These are phyloP conservation scores for Dreissena polymorpha DNA, from an alignment of 1,140 invertebrate species.

Conservation along the genomic window DNA sequence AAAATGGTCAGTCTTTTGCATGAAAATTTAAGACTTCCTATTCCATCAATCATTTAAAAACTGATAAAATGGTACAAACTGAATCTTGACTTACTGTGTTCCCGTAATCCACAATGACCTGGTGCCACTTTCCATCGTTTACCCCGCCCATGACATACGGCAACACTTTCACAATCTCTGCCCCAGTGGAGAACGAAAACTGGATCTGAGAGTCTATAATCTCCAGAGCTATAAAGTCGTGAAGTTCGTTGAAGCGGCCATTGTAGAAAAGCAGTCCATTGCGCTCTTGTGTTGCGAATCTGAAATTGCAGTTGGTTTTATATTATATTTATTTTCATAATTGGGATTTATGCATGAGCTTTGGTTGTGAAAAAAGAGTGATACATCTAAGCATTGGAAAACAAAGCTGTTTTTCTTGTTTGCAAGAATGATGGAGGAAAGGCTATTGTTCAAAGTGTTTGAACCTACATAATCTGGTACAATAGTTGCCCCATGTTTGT, in stretches of 20 bases:
- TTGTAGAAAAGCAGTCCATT: conserved; percentile 96
- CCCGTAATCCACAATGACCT: conserved; percentile 92
- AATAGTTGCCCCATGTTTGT: too few species aligned
- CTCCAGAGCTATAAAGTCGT: conserved; percentile 97
- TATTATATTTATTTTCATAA: not conserved
- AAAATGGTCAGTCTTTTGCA: too few species aligned
- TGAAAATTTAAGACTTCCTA: too few species aligned
- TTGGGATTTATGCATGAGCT: too few species aligned
- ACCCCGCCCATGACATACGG: conserved; percentile 86
- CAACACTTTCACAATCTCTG: conserved; percentile 84
- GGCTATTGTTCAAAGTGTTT: too few species aligned
- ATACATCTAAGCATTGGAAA: too few species aligned
- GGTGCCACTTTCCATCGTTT: conserved; percentile 96
- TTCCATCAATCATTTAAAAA: too few species aligned
- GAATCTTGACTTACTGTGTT: conserved; percentile 85
- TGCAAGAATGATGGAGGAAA: too few species aligned
- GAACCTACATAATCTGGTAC: too few species aligned
- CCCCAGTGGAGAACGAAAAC: conserved; percentile 95
- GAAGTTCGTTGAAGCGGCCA: conserved; percentile 95
- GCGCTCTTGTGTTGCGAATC: conserved; percentile 91
- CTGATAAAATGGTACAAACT: too few species aligned
- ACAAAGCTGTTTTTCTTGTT: too few species aligned
- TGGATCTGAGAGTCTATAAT: conserved; percentile 87
- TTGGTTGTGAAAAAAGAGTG: too few species aligned
- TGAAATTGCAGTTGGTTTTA: conserved; percentile 73